Evolutionary conservation across 2,797 vertebrate genomes (phyloP), one percentile per base, ranked within the genome.

Genomic region (Peromyscus aztecus): DNA sequence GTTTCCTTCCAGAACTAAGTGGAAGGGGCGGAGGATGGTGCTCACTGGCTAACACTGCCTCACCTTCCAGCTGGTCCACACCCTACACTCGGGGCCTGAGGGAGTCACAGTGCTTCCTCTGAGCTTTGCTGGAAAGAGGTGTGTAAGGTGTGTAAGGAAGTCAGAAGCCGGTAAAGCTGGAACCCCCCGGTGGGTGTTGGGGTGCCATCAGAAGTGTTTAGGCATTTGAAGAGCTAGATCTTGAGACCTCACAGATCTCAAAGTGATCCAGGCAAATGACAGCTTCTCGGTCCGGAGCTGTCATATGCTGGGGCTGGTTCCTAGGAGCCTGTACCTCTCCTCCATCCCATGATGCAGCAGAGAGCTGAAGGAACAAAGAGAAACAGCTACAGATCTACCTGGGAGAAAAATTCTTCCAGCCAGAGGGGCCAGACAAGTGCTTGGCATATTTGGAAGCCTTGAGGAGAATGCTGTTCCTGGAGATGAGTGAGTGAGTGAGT

Each of bases 21-120:
- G 37, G 5, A 23, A 6, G 37, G 1, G 37, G 11, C 2, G 23
- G 40, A 10, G 2, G 34, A 8, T 23, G 11, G 13, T n/a, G 0
- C 40, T 63, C 17, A 31, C 27, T 14, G 43, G 46, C 4, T 46
- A 77, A 63, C 12, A 27, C 12, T 63, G 49, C n/a, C 59, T 55
- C 11, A 9, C 6, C 16, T 40, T 73, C 43, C 21, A 21, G 57
- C 12, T 24, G 69, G 34, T 23, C 24, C 8, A 21, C 9, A n/a
- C 21, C 27, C 43, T 57, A 77, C 19, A 86, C 31, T 37, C 40
- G 71, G 34, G 65, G 31, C 13, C 76, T 93, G 11, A 40, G 57
- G 4, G n/a, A 40, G n/a, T 69, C 71, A 67, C 4, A 6, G 43
- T 11, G 21, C 23, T 61, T 40, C 59, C 55, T 82, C 37, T 65